Percentiles rank a stretch among this genome's conserved stretches.
These are phyloP conservation scores for Eudyptes chrysolophus DNA, from an alignment of 2,113 vertebrate genomes.

Conservation along the genomic window DNA sequence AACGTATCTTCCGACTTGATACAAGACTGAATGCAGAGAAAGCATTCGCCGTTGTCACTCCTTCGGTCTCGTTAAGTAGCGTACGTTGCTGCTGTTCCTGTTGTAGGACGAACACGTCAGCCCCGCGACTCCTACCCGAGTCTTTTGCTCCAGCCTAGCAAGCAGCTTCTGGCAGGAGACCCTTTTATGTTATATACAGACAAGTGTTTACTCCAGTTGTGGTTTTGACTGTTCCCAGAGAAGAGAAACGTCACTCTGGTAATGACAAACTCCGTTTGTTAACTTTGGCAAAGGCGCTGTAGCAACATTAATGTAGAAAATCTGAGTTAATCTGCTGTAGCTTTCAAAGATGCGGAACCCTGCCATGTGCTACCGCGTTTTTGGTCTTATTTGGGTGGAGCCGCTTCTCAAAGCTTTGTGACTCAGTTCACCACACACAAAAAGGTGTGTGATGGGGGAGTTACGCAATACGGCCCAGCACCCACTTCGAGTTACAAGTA, in stretches of 20 bases:
- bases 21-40: neutral
- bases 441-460: neutral
- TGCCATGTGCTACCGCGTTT: neutral
- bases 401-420: neutral
- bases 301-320: neutral
- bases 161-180: neutral
- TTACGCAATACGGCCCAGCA: fast-evolving
- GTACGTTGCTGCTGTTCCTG: fast-evolving
- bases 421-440: neutral
- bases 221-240: neutral
- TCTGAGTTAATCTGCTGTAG: neutral
- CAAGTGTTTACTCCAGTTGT: neutral
- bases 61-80: neutral
- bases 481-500: fast-evolving
- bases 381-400: neutral
- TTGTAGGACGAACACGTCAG: neutral
- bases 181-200: neutral
- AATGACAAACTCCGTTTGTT: neutral
- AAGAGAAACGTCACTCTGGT: neutral
- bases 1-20: neutral
- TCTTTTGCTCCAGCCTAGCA: neutral
- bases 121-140: neutral
- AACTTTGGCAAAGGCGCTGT: neutral
- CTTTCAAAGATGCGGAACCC: neutral
- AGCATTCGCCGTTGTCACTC: neutral